A percentile compares a stretch with the other conserved stretches of the same genome.
Evolutionary conservation across 2,113 vertebrate genomes (phyloP).

Genomic region (Chloropsis cyanopogon): DNA sequence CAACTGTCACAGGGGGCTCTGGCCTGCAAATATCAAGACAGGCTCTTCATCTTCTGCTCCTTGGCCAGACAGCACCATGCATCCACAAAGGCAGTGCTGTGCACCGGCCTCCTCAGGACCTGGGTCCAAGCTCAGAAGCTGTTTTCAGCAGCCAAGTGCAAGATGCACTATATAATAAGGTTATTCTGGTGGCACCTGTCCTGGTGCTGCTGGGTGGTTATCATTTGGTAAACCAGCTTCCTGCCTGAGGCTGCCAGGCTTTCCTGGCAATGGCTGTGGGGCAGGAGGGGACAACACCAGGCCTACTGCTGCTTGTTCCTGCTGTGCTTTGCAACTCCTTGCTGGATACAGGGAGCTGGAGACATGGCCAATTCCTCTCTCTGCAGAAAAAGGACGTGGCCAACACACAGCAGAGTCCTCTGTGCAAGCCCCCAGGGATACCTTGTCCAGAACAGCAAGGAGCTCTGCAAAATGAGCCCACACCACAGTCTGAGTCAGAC

Average conservation of each 20-base stretch:
- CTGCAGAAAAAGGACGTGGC: not conserved
- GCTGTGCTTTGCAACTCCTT: not conserved
- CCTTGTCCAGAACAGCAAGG: fast-evolving
- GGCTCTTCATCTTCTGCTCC: not conserved
- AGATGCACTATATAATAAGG: not conserved
- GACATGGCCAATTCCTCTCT: not conserved
- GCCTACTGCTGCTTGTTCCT: not conserved
- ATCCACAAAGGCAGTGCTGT: not conserved
- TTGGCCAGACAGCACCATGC: fast-evolving
- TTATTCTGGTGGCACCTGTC: not conserved
- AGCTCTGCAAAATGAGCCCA: not conserved
- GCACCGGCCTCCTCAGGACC: not conserved
- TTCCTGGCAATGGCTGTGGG: not conserved
- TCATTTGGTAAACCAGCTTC: no score
- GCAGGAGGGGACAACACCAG: not conserved
- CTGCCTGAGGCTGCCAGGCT: not conserved
- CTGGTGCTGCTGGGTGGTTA: not conserved
- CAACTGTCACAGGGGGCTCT: not conserved
- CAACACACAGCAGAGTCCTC: not conserved
- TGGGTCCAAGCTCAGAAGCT: not conserved
- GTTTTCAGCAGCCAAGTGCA: not conserved
- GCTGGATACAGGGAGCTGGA: not conserved
- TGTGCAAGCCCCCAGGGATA: fast-evolving
- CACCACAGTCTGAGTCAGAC: not conserved
- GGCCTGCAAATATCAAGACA: not conserved